These are phyloP conservation scores for Hippopotamus amphibius DNA, from an alignment of 2,113 vertebrate genomes.

Conservation along the genomic window DNA sequence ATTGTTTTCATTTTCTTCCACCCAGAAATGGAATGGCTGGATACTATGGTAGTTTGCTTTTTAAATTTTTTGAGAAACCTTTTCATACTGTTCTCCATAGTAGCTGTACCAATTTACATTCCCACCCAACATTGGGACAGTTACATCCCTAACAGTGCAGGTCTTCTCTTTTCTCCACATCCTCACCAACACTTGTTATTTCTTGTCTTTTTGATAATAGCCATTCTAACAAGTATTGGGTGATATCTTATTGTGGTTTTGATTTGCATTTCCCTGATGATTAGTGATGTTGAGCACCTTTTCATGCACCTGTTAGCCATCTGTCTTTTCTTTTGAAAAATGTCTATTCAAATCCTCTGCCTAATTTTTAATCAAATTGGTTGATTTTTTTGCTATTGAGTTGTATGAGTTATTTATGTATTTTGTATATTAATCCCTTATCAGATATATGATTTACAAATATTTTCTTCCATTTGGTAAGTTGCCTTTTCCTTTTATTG, in stretches of 20 bases:
- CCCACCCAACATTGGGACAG: not conserved
- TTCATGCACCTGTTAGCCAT: not conserved
- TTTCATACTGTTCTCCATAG: not conserved
- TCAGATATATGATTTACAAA: not conserved
- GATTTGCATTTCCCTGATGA: not conserved
- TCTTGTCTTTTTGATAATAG: not conserved
- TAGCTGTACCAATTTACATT: not conserved
- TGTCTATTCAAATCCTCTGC: not conserved
- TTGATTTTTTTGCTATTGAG: not conserved
- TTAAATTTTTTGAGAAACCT: not conserved
- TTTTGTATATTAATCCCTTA: not conserved
- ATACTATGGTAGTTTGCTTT: not conserved
- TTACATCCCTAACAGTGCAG: not conserved
- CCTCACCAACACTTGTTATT: not conserved
- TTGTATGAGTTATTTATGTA: not conserved
- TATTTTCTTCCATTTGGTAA: not conserved
- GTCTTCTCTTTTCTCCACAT: not conserved
- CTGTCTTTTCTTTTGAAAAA: not conserved
- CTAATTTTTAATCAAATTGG: not conserved
- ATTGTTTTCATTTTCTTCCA: not conserved
- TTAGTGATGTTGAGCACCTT: not conserved
- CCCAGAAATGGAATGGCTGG: not conserved
- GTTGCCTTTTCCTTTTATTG: not conserved
- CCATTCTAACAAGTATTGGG: not conserved
- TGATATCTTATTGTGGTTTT: not conserved